Evolutionary conservation across 2,113 vertebrate species (phyloP).

Genomic region (Capricornis sumatraensis): DNA sequence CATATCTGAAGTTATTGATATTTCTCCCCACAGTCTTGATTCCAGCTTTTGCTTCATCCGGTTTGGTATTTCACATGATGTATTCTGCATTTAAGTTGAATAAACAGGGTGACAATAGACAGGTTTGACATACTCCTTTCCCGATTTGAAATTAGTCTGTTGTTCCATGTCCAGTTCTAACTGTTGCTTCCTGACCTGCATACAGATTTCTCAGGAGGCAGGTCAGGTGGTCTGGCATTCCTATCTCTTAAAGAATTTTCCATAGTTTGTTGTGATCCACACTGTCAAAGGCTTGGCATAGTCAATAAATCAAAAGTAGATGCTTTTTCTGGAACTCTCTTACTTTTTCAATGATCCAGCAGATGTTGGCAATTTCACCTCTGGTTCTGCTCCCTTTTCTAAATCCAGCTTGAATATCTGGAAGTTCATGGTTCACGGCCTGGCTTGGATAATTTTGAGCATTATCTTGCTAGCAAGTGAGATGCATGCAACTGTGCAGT

Average conservation of each 20-base stretch:
- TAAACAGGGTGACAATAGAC: not conserved
- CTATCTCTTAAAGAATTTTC: not conserved
- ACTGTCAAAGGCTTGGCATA: not conserved
- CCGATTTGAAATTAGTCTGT: not conserved
- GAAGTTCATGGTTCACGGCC: accelerated
- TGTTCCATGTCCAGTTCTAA: not conserved
- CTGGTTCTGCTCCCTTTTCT: not conserved
- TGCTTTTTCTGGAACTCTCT: not conserved
- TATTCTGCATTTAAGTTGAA: not conserved
- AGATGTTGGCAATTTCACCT: not conserved
- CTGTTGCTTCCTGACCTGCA: not conserved
- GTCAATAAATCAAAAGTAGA: not conserved
- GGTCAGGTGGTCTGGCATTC: not conserved
- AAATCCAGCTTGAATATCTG: not conserved
- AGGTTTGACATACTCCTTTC: not conserved
- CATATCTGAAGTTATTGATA: not conserved
- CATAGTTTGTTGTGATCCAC: not conserved
- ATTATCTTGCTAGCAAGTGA: not conserved
- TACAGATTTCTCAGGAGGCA: not conserved
- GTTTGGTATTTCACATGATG: not conserved
- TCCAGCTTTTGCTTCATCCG: not conserved
- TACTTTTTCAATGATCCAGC: not conserved
- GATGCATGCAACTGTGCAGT: not conserved
- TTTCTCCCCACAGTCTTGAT: not conserved
- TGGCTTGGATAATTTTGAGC: not conserved